phyloP scores from a whole-genome alignment of 2,113 vertebrate genomes.

The Nothoprocta perdicaria region DNA sequence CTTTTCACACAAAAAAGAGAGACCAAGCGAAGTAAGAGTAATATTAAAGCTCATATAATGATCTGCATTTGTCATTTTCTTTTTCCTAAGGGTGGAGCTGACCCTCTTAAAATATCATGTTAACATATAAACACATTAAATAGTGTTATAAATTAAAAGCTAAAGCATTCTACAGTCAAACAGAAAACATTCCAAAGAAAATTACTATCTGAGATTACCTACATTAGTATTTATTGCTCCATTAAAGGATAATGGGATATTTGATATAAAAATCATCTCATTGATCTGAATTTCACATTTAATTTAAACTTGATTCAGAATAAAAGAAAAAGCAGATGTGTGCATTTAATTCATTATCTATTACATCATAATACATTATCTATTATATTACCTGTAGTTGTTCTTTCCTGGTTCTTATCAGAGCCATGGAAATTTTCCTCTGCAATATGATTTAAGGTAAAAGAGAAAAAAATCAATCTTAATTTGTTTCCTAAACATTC shows the following conservation, averaged over 20 bases:
- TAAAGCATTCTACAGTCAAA: slow-evolving; percentile 59
- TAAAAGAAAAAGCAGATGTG: background rate
- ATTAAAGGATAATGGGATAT: slow-evolving; percentile 37
- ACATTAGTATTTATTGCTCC: slow-evolving; percentile 51
- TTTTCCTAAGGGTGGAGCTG: background rate
- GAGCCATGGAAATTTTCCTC: background rate
- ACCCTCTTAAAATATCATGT: slow-evolving; percentile 5
- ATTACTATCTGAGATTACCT: slow-evolving; percentile 15
- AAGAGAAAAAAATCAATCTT: background rate
- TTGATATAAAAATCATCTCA: slow-evolving; percentile 57
- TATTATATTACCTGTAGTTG: background rate
- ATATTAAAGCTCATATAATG: background rate
- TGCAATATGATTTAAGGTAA: background rate
- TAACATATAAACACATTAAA: slow-evolving; percentile 40
- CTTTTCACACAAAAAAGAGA: background rate
- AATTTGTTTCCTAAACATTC: background rate
- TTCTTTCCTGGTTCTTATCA: background rate
- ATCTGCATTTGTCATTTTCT: background rate
- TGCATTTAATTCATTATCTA: slow-evolving; percentile 1
- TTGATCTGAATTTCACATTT: slow-evolving; percentile 54
- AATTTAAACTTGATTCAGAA: slow-evolving; percentile 22
- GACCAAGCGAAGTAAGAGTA: background rate
- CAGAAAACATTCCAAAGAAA: slow-evolving; percentile 41
- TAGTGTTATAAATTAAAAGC: slow-evolving; percentile 34
- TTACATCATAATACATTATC: background rate